Percentiles rank a stretch among this genome's conserved stretches.
phyloP scores from a whole-genome alignment of 2,113 vertebrate species.

The Thunnus thynnus region DNA sequence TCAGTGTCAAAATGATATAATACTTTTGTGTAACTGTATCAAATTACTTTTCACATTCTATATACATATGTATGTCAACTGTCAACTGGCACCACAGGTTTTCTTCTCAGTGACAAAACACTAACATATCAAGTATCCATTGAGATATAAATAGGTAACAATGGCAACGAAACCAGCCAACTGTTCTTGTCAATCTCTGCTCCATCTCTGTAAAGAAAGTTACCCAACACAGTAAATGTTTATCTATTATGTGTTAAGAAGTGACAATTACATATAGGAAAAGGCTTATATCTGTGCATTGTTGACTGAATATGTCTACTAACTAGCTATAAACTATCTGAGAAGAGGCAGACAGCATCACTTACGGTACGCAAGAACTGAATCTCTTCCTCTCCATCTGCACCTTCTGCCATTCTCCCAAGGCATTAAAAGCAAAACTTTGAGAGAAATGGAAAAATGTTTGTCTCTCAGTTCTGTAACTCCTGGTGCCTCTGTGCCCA shows the following conservation, averaged over 20 bases:
- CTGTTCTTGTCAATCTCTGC: constrained; percentile 78
- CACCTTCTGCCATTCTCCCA: constrained; percentile 90
- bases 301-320: background rate
- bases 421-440: constrained; percentile 48
- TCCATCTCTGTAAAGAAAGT: constrained; percentile 26
- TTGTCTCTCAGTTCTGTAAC: constrained; percentile 23
- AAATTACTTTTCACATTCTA: background rate
- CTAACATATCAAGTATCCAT: constrained; percentile 51
- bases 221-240: background rate
- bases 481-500: constrained; percentile 15
- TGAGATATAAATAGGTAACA: constrained; percentile 86
- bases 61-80: constrained; percentile 21
- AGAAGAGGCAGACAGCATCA: constrained; percentile 63
- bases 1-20: background rate
- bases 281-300: background rate
- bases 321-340: background rate
- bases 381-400: constrained; percentile 93
- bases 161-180: constrained; percentile 77
- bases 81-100: constrained; percentile 28
- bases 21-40: background rate
- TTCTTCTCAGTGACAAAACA: constrained; percentile 55
- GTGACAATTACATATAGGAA: background rate
- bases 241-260: background rate
- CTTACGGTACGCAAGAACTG: constrained; percentile 94
- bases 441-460: constrained; percentile 31